Evolutionary conservation across 92 coral and sea anemone genomes (phyloP), one percentile per base, ranked within the genome.

Genomic region (Epizoanthus fatuus): DNA sequence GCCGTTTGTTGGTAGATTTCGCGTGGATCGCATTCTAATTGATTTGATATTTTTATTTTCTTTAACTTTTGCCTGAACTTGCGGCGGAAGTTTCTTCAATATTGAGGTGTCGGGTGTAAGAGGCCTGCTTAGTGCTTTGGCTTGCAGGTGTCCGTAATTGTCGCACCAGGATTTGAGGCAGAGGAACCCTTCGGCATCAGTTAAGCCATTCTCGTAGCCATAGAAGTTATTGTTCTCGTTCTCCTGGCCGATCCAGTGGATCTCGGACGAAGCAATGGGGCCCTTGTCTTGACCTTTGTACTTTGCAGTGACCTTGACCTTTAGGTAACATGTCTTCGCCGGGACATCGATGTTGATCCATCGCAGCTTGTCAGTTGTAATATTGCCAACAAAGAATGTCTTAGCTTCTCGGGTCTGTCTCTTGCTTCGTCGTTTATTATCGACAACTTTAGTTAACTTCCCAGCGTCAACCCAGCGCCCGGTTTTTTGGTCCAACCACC

Each of bases 381-480:
- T 60, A 53, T 60, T 59, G 8, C 82, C 82, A 51, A 77, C 51
- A 38, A 77, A 77, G 59, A 77, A 77, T 0, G 69, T 62, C 55
- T 77, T 77, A 5, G 82, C 57, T 4, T 12, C 20, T 4, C 57
- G 29, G 7, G n/a, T 20, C 20, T 68, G 63, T 20, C 82, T 39
- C 42, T 77, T 77, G 56, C 82, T 77, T 37, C 82, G 82, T 11
- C 82, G 82, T 1, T 56, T 59, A 25, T 60, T 62, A 42, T 77
- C 82, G 5, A 44, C 49, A 16, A 77, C 82, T 55, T 55, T 40
- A 20, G 57, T 16, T 16, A 86, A 85, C 19, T 79, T 71, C 0
- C 85, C 90, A 4, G 84, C 85, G 77, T 76, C 84, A n/a, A 86
- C 85, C 94, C 94, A 91, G 39, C 94, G 75, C 1, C 92, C 94